Evolutionary conservation across 53 echinoderm and acorn worm genomes (phyloP).

Genomic region (Arbacia lixula): DNA sequence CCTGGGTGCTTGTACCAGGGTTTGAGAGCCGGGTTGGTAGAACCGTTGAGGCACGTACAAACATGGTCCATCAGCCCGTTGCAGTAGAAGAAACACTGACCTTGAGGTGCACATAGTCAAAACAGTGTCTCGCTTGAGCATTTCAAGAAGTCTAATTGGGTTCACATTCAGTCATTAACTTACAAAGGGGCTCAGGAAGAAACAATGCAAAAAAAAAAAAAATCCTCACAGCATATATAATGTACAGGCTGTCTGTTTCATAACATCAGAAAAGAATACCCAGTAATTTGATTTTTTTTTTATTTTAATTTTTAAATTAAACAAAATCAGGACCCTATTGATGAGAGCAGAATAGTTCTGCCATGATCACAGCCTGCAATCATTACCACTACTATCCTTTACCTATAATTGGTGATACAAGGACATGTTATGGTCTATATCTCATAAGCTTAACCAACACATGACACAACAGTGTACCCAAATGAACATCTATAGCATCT

Average conservation of each 20-base stretch:
- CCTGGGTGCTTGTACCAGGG: constrained; percentile 93
- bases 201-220: background rate
- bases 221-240: background rate
- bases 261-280: background rate
- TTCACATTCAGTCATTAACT: too few species aligned
- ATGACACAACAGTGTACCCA: too few species aligned
- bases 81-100: constrained; percentile 97
- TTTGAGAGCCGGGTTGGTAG: constrained; percentile 5
- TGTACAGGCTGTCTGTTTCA: background rate
- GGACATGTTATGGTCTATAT: too few species aligned
- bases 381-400: background rate
- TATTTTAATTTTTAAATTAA: too few species aligned
- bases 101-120: constrained; percentile 31
- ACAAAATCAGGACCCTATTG: too few species aligned
- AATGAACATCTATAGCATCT: too few species aligned
- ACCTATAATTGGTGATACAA: background rate
- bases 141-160: too few species aligned
- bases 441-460: too few species aligned
- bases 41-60: constrained; percentile 85
- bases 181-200: background rate
- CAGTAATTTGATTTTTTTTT: too few species aligned
- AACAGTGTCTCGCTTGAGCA: background rate
- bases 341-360: too few species aligned
- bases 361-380: too few species aligned
- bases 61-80: constrained; percentile 97